Evolutionary conservation across 2,888 invertebrate species (phyloP), one percentile per base, ranked within the genome.

Genomic region (Slavum lentiscoides): DNA sequence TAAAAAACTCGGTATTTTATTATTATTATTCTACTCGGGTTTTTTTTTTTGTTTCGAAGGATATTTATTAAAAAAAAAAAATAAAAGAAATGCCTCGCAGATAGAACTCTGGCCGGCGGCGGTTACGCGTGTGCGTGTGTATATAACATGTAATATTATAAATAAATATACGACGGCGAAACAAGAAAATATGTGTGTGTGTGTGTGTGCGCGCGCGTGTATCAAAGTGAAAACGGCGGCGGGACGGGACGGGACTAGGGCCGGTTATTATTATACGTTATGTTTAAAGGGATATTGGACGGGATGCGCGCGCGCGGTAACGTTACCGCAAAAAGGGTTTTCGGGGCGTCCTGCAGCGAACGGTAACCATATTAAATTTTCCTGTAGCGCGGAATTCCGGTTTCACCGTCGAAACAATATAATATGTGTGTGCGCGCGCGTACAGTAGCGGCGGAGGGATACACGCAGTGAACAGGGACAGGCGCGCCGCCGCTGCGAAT

Each of bases 331-430:
- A 80, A 80, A 80, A 80, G 70, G 80, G 80, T 80, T 80, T 80
- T 72, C 58, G 55, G 58, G 39, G 30, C 30, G 4, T 37, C 30
- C 80, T 30, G 30, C 30, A 30, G 30, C 69, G 39, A 49, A 64
- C 80, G 80, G 80, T 80, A 80, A 80, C 80, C 80, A 80, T 80
- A 80, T 80, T 80, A 80, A 80, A 80, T 80, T 80, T 80, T 72
- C 64, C 80, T 58, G 39, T 72, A 72, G 72, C 64, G 39, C 30
- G 80, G 80, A 80, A 80, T 80, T 80, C 80, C 80, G 80, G 80
- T 80, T 80, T 80, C 72, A 72, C n/a, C 80, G 43, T 30, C 70
- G 72, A 72, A 70, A 80, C 80, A 80, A 80, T 80, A 70, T 43
- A 43, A 30, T 30, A 4, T 30, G 30, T 30, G 30, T 43, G 55